These are phyloP conservation scores for Brevimyrus niger DNA, from an alignment of 2,113 vertebrate genomes.

Conservation along the genomic window DNA sequence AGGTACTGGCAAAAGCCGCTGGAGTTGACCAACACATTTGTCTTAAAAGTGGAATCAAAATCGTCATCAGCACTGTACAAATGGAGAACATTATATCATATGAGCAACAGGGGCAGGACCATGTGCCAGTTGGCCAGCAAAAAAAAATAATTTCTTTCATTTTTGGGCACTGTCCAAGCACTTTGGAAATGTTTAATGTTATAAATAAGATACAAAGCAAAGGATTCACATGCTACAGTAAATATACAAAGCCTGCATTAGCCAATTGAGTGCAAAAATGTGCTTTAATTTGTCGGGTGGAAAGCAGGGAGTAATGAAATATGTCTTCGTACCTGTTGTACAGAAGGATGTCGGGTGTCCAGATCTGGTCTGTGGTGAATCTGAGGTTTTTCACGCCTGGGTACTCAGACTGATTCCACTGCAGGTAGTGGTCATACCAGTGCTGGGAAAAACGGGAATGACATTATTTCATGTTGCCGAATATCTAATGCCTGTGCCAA, in stretches of 20 bases:
- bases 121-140: background rate
- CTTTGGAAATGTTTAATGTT: background rate
- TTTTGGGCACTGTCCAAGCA: constrained; percentile 2
- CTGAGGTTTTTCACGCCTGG: constrained; percentile 68
- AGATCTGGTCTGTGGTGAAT: constrained; percentile 66
- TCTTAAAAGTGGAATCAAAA: constrained; percentile 88
- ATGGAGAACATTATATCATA: constrained; percentile 13
- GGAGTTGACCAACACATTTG: constrained; percentile 85
- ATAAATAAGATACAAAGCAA: background rate
- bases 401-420: constrained; percentile 69
- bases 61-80: constrained; percentile 77
- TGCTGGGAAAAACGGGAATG: constrained; percentile 37
- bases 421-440: constrained; percentile 67
- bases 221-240: background rate
- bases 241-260: background rate
- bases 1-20: constrained; percentile 83
- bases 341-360: constrained; percentile 68
- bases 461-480: background rate
- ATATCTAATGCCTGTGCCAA: background rate
- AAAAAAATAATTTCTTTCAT: background rate
- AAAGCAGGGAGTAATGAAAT: background rate
- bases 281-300: background rate
- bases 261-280: background rate
- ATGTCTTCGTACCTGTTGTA: constrained; percentile 62
- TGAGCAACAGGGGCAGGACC: background rate